Base-by-base conservation (phyloP, 2,797 vertebrate species). In the Hipposideros larvatus region DNA sequence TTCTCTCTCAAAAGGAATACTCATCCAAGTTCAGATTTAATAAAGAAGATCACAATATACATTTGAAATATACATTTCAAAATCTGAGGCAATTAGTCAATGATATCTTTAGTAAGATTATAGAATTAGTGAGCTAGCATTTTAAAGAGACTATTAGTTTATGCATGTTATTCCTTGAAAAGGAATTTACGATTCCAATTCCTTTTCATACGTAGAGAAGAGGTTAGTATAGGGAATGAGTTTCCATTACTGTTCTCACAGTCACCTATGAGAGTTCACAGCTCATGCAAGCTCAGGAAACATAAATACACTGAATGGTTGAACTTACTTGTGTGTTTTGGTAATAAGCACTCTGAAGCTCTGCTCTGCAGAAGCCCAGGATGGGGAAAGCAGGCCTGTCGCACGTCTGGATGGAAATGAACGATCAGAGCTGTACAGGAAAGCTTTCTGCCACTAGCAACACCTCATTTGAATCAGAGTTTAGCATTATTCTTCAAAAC, bases 321-420 rank as follows among this genome's bases (percentile, higher is more conserved):
- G 31, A 18, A 96, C 8, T 19, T 73, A 96, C 41, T 91, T 96
- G 57, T 70, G 34, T 15, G 41, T 57, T 89, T 96, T 96, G 90
- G 43, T 70, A 93, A 95, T 0, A 16, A 89, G 43, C n/a, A 15
- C 18, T 73, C 26, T 66, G 95, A 92, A 85, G 7, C 63, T 92
- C 73, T 96, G 85, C 63, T 96, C 95, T 97, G 95, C 59, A 61
- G 79, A 96, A 94, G 82, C 92, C 95, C 86, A 80, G 94, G 59
- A 51, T 68, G 13, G 95, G 75, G 70, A 95, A n/a, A 74, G 46
- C 68, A 85, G 95, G 93, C 91, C 91, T 97, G 96, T 68, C 0
- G 1, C 34, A 66, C 0, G 34, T 93, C 92, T 96, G 91, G 88
- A 92, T 93, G 70, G 91, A 96, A 95, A 97, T 74, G 79, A 61